These are phyloP conservation scores for Probaryconus sp. DNA, from an alignment of 1,140 invertebrate species.

Conservation along the genomic window DNA sequence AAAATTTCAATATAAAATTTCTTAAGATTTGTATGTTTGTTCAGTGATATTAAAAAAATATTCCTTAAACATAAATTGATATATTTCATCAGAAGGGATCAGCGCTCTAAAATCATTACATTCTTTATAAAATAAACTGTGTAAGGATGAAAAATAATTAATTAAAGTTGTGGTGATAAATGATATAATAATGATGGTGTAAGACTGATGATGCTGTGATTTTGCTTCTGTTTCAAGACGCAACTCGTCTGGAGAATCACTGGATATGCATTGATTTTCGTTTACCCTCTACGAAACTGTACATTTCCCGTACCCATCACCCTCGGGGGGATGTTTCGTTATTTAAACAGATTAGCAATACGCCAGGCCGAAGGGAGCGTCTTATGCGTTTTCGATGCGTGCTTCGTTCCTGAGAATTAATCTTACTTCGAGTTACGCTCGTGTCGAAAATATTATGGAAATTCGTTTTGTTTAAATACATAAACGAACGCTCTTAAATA, in stretches of 20 bases:
- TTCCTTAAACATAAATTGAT: too few species aligned
- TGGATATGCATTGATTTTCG: constrained; percentile 73
- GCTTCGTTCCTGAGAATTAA: constrained; percentile 61
- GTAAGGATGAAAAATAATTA: constrained; percentile 11
- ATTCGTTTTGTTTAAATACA: constrained; percentile 42
- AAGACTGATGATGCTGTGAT: constrained; percentile 44
- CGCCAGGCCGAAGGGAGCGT: constrained; percentile 67
- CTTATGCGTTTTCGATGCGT: constrained; percentile 74
- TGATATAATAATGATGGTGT: not conserved
- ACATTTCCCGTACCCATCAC: constrained; percentile 60
- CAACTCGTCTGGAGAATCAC: constrained; percentile 55
- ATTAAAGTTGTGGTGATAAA: constrained; percentile 35
- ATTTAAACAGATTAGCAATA: constrained; percentile 77
- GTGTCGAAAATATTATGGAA: constrained; percentile 50
- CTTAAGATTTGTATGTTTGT: too few species aligned
- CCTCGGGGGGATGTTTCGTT: constrained; percentile 74
- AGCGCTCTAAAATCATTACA: too few species aligned
- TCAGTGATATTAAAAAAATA: too few species aligned
- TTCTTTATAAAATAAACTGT: too few species aligned
- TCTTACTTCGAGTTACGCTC: constrained; percentile 52
- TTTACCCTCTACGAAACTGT: constrained; percentile 66
- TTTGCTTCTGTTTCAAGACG: constrained; percentile 53
- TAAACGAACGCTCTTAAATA: too few species aligned
- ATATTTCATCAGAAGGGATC: too few species aligned
- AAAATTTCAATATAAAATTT: too few species aligned